A percentile compares a stretch with the other conserved stretches of the same genome.
Conservation (phyloP, 2,888 invertebrate species). For the Agrilus biguttatus region DNA sequence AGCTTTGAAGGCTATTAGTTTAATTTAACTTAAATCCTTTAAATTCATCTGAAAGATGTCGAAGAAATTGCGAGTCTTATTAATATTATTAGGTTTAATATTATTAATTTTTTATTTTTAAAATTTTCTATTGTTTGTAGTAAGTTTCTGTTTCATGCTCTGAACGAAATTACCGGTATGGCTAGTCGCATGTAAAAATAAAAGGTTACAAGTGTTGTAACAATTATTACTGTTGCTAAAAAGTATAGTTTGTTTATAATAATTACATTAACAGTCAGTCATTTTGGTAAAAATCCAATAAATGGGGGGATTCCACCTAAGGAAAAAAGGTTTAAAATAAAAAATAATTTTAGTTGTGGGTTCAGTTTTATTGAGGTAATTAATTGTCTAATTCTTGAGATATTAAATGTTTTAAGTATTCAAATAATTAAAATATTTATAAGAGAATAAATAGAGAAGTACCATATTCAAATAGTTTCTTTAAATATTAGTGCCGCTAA, state of each 20-base stretch:
- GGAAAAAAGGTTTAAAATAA: slow-evolving; percentile 40
- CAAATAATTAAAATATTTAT: slow-evolving; percentile 32
- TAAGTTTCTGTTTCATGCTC: too few species aligned
- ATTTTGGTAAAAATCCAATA: slow-evolving; percentile 47
- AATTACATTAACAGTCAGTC: slow-evolving; percentile 40
- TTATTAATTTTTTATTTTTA: slow-evolving; percentile 22
- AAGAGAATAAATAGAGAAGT: slow-evolving; percentile 28
- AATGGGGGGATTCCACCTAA: slow-evolving; percentile 45
- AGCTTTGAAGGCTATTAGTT: slow-evolving; percentile 52
- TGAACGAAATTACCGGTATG: slow-evolving; percentile 28
- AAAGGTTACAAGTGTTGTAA: slow-evolving; percentile 39
- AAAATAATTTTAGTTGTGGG: slow-evolving; percentile 33
- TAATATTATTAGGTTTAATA: slow-evolving; percentile 19
- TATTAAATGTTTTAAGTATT: slow-evolving; percentile 33
- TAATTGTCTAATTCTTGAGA: slow-evolving; percentile 38
- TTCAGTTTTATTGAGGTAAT: slow-evolving; percentile 30
- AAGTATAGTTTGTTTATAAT: slow-evolving; percentile 31
- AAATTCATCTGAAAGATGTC: slow-evolving; percentile 7
- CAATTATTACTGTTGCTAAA: slow-evolving; percentile 33
- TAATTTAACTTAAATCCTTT: slow-evolving; percentile 40
- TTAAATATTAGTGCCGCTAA: slow-evolving; percentile 13
- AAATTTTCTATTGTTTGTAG: too few species aligned
- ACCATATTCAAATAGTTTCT: slow-evolving; percentile 14
- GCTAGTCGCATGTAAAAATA: slow-evolving; percentile 41
- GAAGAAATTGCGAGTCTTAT: slow-evolving; percentile 18